A percentile compares a stretch with the other conserved stretches of the same genome.
Evolutionary conservation across 2,888 invertebrate genomes (phyloP).

Genomic region (Aleiodes alternator): DNA sequence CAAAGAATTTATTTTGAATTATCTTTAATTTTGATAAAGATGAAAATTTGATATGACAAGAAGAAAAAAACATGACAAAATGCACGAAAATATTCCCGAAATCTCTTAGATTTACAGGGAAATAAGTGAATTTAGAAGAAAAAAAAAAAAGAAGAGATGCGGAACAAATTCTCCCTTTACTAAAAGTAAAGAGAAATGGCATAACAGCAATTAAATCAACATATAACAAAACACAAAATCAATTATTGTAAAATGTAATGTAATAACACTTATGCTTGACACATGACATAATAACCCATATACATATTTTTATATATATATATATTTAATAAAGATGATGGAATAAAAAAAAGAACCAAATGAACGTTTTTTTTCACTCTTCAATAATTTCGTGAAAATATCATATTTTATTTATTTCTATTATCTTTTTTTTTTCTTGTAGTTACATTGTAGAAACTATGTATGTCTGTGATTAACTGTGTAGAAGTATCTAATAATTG

Average conservation of each 20-base stretch:
- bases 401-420: slow-evolving; percentile 56
- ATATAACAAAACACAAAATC: slow-evolving; percentile 41
- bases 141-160: no score
- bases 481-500: slow-evolving; percentile 54
- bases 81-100: no score
- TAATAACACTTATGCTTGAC: slow-evolving; percentile 70
- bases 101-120: no score
- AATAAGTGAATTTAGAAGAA: no score
- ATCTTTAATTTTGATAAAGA: neutral
- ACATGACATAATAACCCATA: slow-evolving; percentile 73
- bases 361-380: slow-evolving; percentile 5
- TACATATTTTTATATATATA: slow-evolving; percentile 74
- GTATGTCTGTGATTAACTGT: slow-evolving; percentile 58
- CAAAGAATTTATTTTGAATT: neutral
- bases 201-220: slow-evolving; percentile 9
- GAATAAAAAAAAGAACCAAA: slow-evolving; percentile 33
- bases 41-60: no score
- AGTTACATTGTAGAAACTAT: slow-evolving; percentile 61
- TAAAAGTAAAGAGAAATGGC: no score
- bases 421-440: slow-evolving; percentile 55
- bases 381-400: slow-evolving; percentile 58
- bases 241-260: slow-evolving; percentile 51
- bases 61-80: no score
- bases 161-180: no score
- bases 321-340: slow-evolving; percentile 72